Evolutionary conservation across 2,888 invertebrate species (phyloP), one percentile per base, ranked within the genome.

Genomic region (Phalangium opilio): DNA sequence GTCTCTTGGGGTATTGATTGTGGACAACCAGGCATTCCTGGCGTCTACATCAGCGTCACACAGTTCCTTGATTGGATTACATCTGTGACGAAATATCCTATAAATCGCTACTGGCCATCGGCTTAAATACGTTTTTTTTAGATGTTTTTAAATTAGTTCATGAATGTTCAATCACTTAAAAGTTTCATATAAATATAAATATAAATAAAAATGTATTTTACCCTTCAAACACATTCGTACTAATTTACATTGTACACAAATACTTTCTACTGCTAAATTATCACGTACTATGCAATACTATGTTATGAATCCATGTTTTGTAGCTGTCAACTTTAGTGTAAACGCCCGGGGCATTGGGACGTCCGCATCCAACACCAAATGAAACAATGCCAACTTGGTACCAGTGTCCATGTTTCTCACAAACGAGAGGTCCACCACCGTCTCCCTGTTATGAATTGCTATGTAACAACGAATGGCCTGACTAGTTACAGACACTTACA

Each of bases 341-440:
- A 38, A 68, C 66, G 5, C 68, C 68, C 1, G 68, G 68, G 10
- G 62, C 60, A 43, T 65, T 63, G 11, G 59, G 57, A 43, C 64
- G 48, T 1, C 47, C 65, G 61, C 57, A 64, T 33, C 66, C 64
- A 44, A 63, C 60, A 19, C 65, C 63, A 53, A 65, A 63, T 48
- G 62, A 61, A 8, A 64, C 63, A 10, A 67, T 59, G n/a, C 68
- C 68, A 19, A 66, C 61, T 53, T 67, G 66, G 54, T 64, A 63
- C 67, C 66, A 67, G 34, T 58, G 59, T n/a, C 63, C 64, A 14
- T 60, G 58, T 45, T 61, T 58, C 51, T 62, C 63, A 46, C 67
- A 68, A 11, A 65, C 66, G 46, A 68, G 51, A 17, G 67, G 67
- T 1, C 68, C 67, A 3, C 68, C 68, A 12, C 67, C 68, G 54